phyloP scores from a whole-genome alignment of 2,113 vertebrate genomes.

The Eolophus roseicapilla region DNA sequence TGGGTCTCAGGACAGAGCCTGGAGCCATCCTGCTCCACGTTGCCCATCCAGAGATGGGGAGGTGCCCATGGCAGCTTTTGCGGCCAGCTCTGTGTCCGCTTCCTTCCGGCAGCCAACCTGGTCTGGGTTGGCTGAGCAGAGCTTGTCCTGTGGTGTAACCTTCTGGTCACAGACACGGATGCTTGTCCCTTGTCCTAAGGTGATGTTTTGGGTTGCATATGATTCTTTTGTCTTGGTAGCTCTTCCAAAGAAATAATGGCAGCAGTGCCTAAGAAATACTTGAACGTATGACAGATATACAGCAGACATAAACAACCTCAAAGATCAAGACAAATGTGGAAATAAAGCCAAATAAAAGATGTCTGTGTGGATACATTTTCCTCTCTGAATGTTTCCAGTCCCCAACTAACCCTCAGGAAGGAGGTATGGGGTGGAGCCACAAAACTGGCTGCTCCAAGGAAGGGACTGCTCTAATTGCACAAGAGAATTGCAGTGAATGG shows the following conservation, averaged over 20 bases:
- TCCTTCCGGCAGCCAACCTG: background rate
- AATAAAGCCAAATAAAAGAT: background rate
- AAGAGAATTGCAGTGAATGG: background rate
- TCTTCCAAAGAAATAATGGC: background rate
- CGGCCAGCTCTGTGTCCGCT: rapidly evolving
- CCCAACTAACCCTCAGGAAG: background rate
- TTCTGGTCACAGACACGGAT: background rate
- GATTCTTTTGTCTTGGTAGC: background rate
- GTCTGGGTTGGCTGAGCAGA: background rate
- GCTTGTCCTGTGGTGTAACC: background rate
- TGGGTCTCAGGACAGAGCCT: background rate
- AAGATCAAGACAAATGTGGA: background rate
- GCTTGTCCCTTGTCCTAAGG: background rate
- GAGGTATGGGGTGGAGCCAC: background rate
- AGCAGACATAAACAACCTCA: background rate
- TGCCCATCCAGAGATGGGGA: rapidly evolving
- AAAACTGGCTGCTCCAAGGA: background rate
- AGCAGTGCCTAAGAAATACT: background rate
- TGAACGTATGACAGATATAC: background rate
- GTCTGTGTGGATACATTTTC: background rate
- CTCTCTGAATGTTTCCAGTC: background rate
- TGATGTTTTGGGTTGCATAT: rapidly evolving
- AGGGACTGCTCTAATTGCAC: background rate
- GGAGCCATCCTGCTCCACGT: background rate
- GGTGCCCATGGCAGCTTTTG: background rate